Evolutionary conservation across 2,888 invertebrate species (phyloP).

Genomic region (Lycocerus yunnanus): DNA sequence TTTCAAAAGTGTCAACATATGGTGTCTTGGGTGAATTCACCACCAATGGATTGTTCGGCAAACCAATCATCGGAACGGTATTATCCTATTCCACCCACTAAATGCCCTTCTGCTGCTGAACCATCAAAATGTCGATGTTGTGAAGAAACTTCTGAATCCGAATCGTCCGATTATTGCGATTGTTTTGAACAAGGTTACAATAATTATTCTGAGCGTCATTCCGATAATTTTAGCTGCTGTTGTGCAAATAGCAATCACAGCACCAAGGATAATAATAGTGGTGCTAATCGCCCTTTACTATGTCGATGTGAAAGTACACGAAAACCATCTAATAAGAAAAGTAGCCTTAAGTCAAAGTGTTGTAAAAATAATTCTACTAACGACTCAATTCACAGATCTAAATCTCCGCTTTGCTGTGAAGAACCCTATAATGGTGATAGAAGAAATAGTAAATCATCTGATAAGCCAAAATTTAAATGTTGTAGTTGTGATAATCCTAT

Average conservation of each 20-base stretch:
- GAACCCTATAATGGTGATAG: background rate
- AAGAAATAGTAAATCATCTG: background rate
- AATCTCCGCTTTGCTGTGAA: background rate
- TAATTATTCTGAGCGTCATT: background rate
- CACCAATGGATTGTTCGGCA: constrained; percentile 10
- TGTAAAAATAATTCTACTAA: background rate
- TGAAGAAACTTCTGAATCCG: constrained; percentile 1
- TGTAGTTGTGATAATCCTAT: background rate
- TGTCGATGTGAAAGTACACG: background rate
- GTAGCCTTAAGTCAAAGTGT: background rate
- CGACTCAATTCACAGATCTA: background rate
- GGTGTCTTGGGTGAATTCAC: constrained; percentile 46
- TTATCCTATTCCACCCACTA: background rate
- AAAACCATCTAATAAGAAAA: background rate
- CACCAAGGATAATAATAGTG: background rate
- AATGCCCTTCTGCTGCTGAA: background rate
- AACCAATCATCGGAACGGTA: background rate
- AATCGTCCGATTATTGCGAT: background rate
- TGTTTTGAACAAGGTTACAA: constrained; percentile 5
- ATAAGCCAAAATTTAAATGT: background rate
- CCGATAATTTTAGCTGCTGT: background rate
- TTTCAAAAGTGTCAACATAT: constrained; percentile 47
- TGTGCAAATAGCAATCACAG: background rate
- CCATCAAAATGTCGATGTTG: background rate
- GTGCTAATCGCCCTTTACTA: background rate